Evolutionary conservation across 2,888 invertebrate species (phyloP).

Genomic region (Pyrocoelia pectoralis): DNA sequence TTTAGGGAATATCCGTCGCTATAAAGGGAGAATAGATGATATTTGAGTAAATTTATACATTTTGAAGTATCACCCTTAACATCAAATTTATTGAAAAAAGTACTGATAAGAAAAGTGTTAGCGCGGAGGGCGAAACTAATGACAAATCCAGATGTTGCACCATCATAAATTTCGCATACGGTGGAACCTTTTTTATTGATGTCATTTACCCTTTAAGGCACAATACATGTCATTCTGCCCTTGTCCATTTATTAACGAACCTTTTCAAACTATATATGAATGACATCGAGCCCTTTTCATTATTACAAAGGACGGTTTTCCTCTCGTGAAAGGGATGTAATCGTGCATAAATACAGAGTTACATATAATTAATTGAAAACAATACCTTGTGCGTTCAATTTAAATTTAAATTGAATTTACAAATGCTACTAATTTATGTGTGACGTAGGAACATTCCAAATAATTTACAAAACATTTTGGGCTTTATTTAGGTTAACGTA

Average conservation of each 20-base stretch:
- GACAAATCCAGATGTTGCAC: slow-evolving; percentile 47
- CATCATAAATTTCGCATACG: slow-evolving; percentile 46
- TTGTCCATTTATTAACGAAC: slow-evolving; percentile 47
- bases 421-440: neutral
- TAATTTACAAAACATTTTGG: slow-evolving; percentile 10
- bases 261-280: slow-evolving; percentile 19
- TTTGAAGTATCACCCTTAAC: neutral
- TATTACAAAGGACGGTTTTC: slow-evolving; percentile 15
- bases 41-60: slow-evolving; percentile 3
- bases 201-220: slow-evolving; percentile 48
- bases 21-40: slow-evolving; percentile 21
- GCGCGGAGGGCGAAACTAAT: slow-evolving; percentile 39
- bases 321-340: slow-evolving; percentile 5
- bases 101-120: slow-evolving; percentile 10
- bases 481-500: neutral
- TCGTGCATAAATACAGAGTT: slow-evolving; percentile 11
- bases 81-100: slow-evolving; percentile 4
- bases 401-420: neutral
- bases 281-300: slow-evolving; percentile 23
- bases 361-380: slow-evolving; percentile 7
- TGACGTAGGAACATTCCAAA: neutral
- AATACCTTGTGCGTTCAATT: neutral
- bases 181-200: slow-evolving; percentile 44
- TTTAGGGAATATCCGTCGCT: slow-evolving; percentile 20
- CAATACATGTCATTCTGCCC: slow-evolving; percentile 48